Conservation (phyloP, 1,140 invertebrate genomes). For the Cherax quadricarinatus region DNA sequence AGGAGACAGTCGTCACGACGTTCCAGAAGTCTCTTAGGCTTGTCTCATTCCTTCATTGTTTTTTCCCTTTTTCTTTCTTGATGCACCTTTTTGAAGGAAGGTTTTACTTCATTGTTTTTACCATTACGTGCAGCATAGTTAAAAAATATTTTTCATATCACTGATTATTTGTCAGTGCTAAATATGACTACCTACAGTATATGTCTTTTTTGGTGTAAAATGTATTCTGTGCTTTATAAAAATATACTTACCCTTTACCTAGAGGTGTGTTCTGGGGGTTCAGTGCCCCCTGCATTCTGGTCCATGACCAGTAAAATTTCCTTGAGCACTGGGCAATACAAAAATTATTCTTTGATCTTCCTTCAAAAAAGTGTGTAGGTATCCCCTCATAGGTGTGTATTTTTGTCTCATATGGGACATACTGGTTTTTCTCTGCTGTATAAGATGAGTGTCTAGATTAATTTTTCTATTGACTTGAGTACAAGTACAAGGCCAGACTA, state of each 20-base stretch:
- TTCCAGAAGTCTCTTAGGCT: conserved; percentile 66
- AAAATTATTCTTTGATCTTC: background rate
- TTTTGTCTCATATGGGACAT: background rate
- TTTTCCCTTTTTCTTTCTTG: conserved; percentile 21
- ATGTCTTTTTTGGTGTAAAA: no score
- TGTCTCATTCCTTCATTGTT: conserved; percentile 44
- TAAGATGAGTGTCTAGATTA: conserved; percentile 11
- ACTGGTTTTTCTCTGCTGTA: background rate
- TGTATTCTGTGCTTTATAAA: no score
- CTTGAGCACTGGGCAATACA: no score
- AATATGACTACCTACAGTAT: no score
- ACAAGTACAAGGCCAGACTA: background rate
- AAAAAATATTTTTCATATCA: no score
- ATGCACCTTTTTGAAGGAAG: conserved; percentile 18
- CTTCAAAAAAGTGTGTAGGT: background rate
- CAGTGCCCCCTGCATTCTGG: no score
- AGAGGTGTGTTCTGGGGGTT: no score
- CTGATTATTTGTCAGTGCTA: no score
- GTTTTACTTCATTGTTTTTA: background rate
- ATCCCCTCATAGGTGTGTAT: background rate
- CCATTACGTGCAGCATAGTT: no score
- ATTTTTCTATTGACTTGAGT: background rate
- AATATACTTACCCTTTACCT: no score
- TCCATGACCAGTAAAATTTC: no score
- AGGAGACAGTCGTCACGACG: conserved; percentile 37